Base-by-base conservation (phyloP, 2,888 invertebrate genomes). In the Coremacera marginata region DNA sequence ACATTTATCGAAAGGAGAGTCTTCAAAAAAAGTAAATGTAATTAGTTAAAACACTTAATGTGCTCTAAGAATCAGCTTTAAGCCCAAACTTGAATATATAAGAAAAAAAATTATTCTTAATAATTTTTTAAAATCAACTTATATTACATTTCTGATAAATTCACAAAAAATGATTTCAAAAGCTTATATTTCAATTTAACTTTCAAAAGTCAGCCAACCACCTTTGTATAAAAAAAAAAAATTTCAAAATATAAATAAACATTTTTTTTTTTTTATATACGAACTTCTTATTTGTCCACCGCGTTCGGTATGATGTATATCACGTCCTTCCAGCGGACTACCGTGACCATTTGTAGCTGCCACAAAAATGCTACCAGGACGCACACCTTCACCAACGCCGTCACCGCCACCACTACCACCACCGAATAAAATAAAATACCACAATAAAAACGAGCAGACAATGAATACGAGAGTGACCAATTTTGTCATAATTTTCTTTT, bases 261-360 rank as follows among this genome's bases (percentile, higher is more conserved):
- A 77, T 51, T 65, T 16, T 5, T 34, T 65, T 65, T 14, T 4
- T 72, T 62, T 78, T 63, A 16, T 8, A 11, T 44, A 84, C 84
- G 85, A 83, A 88, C 88, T 86, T 78, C 86, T 83, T 77, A 88
- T 88, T 76, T 88, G 87, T 74, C 88, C 88, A 72, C 86, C 86
- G 73, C 88, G 84, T 80, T 87, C 88, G 76, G 85, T 86, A 77
- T 87, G 87, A 77, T 87, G 86, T 68, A 84, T 84, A 65, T 87
- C 87, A 34, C 88, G 86, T 77, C 87, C 88, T 80, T 87, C 87
- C 80, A 87, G 75, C 79, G 84, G 87, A 75, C 86, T 86, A 77
- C 87, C 87, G 75, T 84, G 86, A 16, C 88, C 87, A 71, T 87
- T 87, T 78, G 87, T 87, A 34, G 86, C 87, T 62, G 79, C 80